A percentile compares a stretch with the other conserved stretches of the same genome.
phyloP scores from a whole-genome alignment of 2,888 invertebrate species.

The Phalangium opilio region DNA sequence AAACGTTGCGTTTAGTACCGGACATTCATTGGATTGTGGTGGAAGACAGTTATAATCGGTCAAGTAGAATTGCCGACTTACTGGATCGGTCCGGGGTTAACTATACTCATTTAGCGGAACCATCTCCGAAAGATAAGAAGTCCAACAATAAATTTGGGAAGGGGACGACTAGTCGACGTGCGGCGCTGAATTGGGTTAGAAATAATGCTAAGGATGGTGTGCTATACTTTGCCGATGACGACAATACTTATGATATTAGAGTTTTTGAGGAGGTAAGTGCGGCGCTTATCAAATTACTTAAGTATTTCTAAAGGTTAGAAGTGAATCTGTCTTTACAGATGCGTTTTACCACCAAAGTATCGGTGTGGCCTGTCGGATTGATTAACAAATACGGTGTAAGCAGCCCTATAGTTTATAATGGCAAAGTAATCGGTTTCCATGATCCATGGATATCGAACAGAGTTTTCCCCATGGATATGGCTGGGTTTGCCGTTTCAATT shows the following conservation, averaged over 20 bases:
- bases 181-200: slow-evolving; percentile 49
- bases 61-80: slow-evolving; percentile 7
- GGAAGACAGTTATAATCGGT: slow-evolving; percentile 43
- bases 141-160: slow-evolving; percentile 25
- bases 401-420: slow-evolving; percentile 40
- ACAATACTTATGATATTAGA: slow-evolving; percentile 42
- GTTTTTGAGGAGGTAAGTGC: slow-evolving; percentile 53
- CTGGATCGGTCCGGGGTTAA: slow-evolving; percentile 37
- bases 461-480: slow-evolving; percentile 63
- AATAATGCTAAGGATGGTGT: slow-evolving; percentile 28
- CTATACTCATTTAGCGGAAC: slow-evolving; percentile 44
- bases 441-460: slow-evolving; percentile 56
- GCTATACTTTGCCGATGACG: slow-evolving; percentile 43
- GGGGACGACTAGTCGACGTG: slow-evolving; percentile 53
- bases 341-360: slow-evolving; percentile 49
- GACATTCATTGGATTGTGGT: slow-evolving; percentile 65
- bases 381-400: slow-evolving; percentile 53
- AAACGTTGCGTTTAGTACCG: slow-evolving; percentile 56
- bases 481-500: slow-evolving; percentile 60
- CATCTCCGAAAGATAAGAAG: slow-evolving; percentile 11
- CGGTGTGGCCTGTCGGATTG: slow-evolving; percentile 69
- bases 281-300: slow-evolving; percentile 39
- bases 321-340: slow-evolving; percentile 33
- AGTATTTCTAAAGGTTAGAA: no score
- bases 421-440: slow-evolving; percentile 47